Conservation (phyloP, 92 coral and sea anemone species). For the Epizoanthus illoricatus region DNA sequence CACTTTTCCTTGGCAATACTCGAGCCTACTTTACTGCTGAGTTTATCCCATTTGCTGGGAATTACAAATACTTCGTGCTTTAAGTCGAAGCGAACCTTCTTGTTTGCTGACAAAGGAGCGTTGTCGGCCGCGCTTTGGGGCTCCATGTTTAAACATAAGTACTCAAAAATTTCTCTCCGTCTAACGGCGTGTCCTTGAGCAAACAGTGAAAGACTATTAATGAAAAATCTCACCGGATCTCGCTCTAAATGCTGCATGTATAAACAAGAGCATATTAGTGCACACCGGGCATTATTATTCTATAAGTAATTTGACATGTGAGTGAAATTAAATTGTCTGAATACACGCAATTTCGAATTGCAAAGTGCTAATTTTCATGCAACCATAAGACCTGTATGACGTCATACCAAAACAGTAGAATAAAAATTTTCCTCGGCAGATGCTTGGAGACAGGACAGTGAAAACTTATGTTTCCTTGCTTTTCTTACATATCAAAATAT, state of each 20-base stretch:
- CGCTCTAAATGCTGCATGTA: constrained; percentile 7
- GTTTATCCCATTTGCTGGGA: constrained; percentile 84
- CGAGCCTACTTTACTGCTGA: constrained; percentile 46
- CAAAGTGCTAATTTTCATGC: constrained; percentile 20
- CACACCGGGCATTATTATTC: background rate
- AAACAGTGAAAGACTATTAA: constrained; percentile 26
- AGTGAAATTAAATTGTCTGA: background rate
- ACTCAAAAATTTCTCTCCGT: background rate
- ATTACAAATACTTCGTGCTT: constrained; percentile 83
- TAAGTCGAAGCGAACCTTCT: constrained; percentile 87
- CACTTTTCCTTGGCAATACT: constrained; percentile 23
- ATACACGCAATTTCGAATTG: constrained; percentile 2
- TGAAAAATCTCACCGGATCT: constrained; percentile 3
- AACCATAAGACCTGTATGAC: background rate
- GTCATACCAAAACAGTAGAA: background rate
- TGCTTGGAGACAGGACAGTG: background rate
- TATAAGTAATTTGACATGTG: background rate
- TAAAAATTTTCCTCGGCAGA: background rate
- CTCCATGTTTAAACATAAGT: background rate
- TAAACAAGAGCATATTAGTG: background rate
- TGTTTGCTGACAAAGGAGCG: constrained; percentile 20
- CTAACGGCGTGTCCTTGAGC: background rate
- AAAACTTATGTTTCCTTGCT: too few species aligned
- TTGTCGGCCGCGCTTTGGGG: background rate
- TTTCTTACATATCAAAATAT: background rate